These are phyloP conservation scores for Anguilla japonica DNA, from an alignment of 2,113 vertebrate genomes.

Conservation along the genomic window DNA sequence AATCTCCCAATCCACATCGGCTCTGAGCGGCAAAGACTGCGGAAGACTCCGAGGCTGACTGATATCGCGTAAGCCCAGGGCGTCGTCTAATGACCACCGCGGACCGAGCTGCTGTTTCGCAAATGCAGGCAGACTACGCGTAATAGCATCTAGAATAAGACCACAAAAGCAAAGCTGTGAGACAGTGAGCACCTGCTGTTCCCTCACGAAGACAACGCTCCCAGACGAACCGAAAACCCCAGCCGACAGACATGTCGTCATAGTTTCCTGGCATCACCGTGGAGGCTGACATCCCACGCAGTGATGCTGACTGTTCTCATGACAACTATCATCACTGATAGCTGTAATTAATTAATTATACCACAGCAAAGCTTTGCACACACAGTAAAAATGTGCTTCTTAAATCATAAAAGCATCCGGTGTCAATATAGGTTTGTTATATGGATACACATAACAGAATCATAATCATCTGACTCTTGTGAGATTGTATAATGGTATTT, in stretches of 20 bases:
- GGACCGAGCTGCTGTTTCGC: background rate
- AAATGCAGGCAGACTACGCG: background rate
- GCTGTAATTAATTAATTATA: background rate
- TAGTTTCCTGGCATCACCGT: too few relatives aligned
- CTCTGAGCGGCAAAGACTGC: background rate
- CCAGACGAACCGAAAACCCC: background rate
- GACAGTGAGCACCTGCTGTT: background rate
- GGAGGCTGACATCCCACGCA: background rate
- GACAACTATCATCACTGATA: background rate
- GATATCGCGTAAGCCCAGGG: background rate
- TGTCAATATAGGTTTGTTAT: too few relatives aligned
- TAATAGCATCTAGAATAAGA: background rate
- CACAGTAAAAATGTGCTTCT: background rate
- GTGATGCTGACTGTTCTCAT: background rate
- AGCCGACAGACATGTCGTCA: background rate
- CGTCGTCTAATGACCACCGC: background rate
- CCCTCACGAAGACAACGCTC: background rate
- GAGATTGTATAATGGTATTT: too few relatives aligned
- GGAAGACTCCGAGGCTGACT: background rate
- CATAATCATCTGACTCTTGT: too few relatives aligned
- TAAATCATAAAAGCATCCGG: background rate
- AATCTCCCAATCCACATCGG: background rate
- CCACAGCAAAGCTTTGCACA: background rate
- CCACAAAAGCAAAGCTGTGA: background rate
- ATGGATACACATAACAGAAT: too few relatives aligned